phyloP scores from a whole-genome alignment of 1,140 invertebrate genomes.

The Scylla paramamosain region DNA sequence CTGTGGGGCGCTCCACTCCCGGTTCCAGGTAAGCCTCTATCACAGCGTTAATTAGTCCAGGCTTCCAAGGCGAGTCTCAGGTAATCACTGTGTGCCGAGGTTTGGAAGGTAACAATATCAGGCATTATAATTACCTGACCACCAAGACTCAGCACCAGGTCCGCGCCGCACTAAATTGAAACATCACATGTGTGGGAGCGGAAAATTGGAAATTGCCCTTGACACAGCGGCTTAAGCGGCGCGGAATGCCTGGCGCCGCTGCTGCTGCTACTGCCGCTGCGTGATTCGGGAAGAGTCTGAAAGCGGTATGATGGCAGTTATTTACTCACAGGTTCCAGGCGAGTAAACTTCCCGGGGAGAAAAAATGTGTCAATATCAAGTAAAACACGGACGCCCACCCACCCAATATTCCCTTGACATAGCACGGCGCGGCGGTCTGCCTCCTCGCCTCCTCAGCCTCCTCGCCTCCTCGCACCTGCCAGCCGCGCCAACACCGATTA shows the following conservation, averaged over 20 bases:
- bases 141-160: neutral
- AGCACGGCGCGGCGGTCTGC: too few relatives aligned
- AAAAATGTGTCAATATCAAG: too few relatives aligned
- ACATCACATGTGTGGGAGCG: neutral
- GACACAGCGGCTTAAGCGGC: neutral
- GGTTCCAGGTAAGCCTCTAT: neutral
- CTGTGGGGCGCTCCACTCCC: neutral
- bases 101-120: slow-evolving; percentile 23
- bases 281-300: too few relatives aligned
- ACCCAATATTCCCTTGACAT: neutral
- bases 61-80: slow-evolving; percentile 8
- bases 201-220: neutral
- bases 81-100: neutral
- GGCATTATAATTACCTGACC: neutral
- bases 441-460: neutral
- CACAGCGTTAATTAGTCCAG: neutral
- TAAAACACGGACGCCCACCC: neutral
- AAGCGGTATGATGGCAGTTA: too few relatives aligned
- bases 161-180: neutral
- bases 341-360: too few relatives aligned
- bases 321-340: too few relatives aligned
- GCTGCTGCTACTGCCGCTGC: too few relatives aligned
- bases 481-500: neutral
- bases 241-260: too few relatives aligned
- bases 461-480: neutral